A percentile compares a stretch with the other conserved stretches of the same genome.
These are phyloP conservation scores for Palythoa caribaeorum DNA, from an alignment of 92 coral and sea anemone species.

Conservation along the genomic window DNA sequence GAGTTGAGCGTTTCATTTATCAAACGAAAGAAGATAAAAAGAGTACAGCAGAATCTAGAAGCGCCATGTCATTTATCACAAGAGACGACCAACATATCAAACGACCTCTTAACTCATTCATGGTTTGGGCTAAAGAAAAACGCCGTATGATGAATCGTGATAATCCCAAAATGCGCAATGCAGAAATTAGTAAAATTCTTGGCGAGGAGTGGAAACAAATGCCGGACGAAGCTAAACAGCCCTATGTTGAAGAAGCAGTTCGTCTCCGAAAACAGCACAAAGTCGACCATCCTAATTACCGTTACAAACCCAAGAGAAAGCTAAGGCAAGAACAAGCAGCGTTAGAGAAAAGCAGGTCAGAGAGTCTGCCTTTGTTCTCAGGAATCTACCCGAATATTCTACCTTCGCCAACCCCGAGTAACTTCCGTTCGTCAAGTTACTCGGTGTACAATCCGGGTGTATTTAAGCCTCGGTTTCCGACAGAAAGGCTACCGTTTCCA, in stretches of 20 bases:
- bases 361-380: slow-evolving; percentile 48
- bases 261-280: slow-evolving; percentile 87
- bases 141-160: slow-evolving; percentile 82
- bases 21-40: slow-evolving; percentile 19
- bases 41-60: not conserved
- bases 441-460: slow-evolving; percentile 27
- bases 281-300: slow-evolving; percentile 86
- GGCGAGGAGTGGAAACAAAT: slow-evolving; percentile 92
- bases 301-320: slow-evolving; percentile 89
- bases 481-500: slow-evolving; percentile 39
- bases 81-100: slow-evolving; percentile 77
- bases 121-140: slow-evolving; percentile 94
- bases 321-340: slow-evolving; percentile 61
- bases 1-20: slow-evolving; percentile 29
- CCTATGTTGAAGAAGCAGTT: slow-evolving; percentile 85
- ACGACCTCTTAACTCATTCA: slow-evolving; percentile 89
- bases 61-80: slow-evolving; percentile 40
- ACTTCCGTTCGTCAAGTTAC: slow-evolving; percentile 12
- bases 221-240: slow-evolving; percentile 80
- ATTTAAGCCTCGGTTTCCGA: slow-evolving; percentile 50
- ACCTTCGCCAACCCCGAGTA: slow-evolving; percentile 36
- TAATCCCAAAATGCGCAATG: slow-evolving; percentile 95
- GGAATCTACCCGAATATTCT: slow-evolving; percentile 49
- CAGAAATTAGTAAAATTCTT: slow-evolving; percentile 88
- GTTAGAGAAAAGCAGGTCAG: slow-evolving; percentile 53